phyloP scores from a whole-genome alignment of 1,140 invertebrate species.

The Olivierus martensii region DNA sequence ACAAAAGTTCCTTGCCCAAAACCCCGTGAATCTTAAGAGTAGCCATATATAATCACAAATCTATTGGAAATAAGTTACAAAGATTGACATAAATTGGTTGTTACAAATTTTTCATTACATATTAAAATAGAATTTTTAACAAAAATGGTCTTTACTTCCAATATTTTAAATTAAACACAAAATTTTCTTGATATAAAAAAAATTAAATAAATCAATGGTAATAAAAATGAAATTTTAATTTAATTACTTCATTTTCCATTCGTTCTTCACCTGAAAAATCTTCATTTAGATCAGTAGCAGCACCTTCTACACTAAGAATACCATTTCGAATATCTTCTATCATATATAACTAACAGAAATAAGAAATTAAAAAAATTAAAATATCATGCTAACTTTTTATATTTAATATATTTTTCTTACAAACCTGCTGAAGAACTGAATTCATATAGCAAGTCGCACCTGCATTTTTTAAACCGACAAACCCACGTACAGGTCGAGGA shows the following conservation, averaged over 20 bases:
- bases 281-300: constrained; percentile 70
- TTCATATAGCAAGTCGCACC: constrained; percentile 99
- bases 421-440: constrained; percentile 80
- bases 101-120: no score
- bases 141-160: neutral
- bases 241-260: constrained; percentile 39
- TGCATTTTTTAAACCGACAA: constrained; percentile 95
- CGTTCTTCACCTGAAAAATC: constrained; percentile 75
- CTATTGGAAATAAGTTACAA: no score
- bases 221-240: no score
- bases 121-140: neutral
- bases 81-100: no score
- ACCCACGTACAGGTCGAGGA: constrained; percentile 69
- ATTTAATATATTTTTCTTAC: constrained; percentile 1
- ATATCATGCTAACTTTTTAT: neutral
- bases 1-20: no score
- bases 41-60: no score
- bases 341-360: constrained; percentile 56
- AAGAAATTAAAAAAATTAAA: constrained; percentile 2
- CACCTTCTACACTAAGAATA: constrained; percentile 61
- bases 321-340: constrained; percentile 77
- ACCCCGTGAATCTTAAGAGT: no score
- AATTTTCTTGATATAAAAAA: neutral
- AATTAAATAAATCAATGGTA: neutral
- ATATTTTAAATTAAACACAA: neutral